Evolutionary conservation across 2,797 vertebrate species (phyloP).

Genomic region (Phaenicophaeus curvirostris): DNA sequence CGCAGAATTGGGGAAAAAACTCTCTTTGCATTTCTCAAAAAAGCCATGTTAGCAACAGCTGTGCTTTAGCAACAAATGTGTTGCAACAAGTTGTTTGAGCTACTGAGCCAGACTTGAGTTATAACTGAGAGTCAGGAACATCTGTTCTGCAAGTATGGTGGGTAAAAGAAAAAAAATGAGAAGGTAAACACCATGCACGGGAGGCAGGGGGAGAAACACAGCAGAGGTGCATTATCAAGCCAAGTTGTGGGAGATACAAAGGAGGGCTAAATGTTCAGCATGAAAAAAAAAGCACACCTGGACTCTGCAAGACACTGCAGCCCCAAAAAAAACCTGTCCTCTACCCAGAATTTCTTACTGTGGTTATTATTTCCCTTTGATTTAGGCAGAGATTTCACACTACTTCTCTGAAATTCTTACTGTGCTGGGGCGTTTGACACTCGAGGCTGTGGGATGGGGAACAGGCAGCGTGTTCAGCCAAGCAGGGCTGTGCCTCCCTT

Average conservation of each 20-base stretch:
- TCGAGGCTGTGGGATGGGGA: not conserved
- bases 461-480: not conserved
- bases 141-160: not conserved
- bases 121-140: not conserved
- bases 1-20: not conserved
- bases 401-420: not conserved
- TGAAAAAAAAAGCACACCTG: not conserved
- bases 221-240: not conserved
- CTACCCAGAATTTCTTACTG: not conserved
- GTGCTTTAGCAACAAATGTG: not conserved
- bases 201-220: not conserved
- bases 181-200: fast-evolving
- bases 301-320: not conserved
- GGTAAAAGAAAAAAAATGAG: not conserved
- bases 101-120: fast-evolving
- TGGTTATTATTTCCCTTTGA: not conserved
- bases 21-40: not conserved
- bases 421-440: not conserved
- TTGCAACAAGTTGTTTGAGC: not conserved
- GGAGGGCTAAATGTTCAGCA: not conserved
- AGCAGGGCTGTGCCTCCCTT: not conserved
- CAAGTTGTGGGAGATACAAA: not conserved
- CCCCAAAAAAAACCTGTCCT: not conserved
- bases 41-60: not conserved
- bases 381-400: not conserved